Conservation (phyloP, 2,888 invertebrate species). For the Epinotia demarniana region DNA sequence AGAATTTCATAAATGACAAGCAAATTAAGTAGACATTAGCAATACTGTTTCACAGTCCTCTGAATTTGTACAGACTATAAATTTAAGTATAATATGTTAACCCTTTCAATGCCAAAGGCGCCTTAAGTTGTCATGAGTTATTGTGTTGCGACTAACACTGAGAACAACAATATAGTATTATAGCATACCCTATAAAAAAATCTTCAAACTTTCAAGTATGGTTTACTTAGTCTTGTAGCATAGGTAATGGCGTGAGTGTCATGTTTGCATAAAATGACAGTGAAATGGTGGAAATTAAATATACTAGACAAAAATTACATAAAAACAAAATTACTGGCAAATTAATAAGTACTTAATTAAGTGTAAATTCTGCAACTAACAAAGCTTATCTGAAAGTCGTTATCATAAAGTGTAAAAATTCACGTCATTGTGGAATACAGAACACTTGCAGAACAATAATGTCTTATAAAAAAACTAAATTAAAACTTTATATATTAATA, state of each 20-base stretch:
- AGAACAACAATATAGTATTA: neutral
- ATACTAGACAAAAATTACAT: neutral
- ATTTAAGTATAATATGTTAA: slow-evolving; percentile 12
- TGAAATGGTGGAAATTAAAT: neutral
- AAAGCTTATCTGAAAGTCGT: neutral
- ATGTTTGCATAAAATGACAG: neutral
- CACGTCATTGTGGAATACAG: neutral
- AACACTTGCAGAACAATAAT: neutral
- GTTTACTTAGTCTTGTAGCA: neutral
- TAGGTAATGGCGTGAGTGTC: neutral
- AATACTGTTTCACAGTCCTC: slow-evolving; percentile 1
- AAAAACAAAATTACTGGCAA: neutral
- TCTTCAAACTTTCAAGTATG: neutral
- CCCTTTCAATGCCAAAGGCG: neutral
- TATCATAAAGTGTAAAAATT: neutral
- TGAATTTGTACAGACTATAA: neutral
- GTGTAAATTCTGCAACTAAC: neutral
- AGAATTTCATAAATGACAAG: slow-evolving; percentile 12
- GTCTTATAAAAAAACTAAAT: neutral
- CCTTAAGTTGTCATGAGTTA: neutral
- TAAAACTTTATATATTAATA: neutral
- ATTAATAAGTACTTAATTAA: neutral
- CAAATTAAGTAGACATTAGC: slow-evolving; percentile 3
- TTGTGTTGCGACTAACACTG: neutral
- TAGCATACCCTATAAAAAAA: neutral